phyloP scores from a whole-genome alignment of 1,140 invertebrate species.

The Macrobrachium rosenbergii region DNA sequence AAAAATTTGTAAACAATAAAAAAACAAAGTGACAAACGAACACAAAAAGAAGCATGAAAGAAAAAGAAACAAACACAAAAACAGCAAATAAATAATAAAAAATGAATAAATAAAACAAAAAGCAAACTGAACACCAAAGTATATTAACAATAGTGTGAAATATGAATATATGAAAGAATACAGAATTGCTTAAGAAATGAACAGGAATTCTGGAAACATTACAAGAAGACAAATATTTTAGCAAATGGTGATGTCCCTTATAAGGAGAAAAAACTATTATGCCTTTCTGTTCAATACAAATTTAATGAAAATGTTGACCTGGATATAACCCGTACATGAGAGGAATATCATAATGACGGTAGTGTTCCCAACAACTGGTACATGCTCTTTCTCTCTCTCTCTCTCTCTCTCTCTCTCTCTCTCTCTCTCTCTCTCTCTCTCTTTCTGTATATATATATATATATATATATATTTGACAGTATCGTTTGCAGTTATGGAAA shows the following conservation, averaged over 20 bases:
- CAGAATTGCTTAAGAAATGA: background rate
- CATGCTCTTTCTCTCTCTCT: conserved; percentile 6
- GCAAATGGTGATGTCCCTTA: no score
- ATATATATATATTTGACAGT: no score
- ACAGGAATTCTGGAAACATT: background rate
- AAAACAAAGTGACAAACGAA: background rate
- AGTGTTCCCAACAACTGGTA: background rate
- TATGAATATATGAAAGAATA: background rate
- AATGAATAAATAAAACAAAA: background rate
- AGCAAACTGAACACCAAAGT: background rate
- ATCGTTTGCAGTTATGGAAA: no score
- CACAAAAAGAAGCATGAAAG: background rate
- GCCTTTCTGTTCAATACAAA: no score
- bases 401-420: conserved; percentile 20
- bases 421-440: conserved; percentile 28
- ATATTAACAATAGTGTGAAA: background rate
- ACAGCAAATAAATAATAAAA: conserved; percentile 3
- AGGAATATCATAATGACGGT: background rate
- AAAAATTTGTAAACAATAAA: background rate
- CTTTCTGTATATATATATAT: background rate
- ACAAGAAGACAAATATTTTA: no score
- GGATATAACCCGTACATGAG: background rate
- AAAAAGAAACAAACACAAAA: background rate
- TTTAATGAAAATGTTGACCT: background rate
- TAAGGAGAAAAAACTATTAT: no score